Conservation (phyloP, 1,140 invertebrate species). For the Dendroctonus valens region DNA sequence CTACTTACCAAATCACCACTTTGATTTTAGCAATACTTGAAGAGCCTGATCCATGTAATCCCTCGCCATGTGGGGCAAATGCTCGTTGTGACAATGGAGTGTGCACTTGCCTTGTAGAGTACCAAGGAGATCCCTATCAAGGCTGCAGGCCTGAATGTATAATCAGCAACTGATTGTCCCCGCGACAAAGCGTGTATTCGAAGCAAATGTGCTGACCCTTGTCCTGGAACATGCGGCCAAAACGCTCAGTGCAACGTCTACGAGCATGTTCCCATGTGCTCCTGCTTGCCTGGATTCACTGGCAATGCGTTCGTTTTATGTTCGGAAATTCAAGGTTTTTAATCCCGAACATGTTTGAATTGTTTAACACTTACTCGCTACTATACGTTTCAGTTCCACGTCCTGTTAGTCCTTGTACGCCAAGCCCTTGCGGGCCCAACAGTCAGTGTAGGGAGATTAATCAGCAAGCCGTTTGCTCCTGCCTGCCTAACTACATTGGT, state of each 20-base stretch:
- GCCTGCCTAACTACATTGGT: constrained; percentile 59
- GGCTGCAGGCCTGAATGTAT: constrained; percentile 70
- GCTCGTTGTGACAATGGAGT: constrained; percentile 58
- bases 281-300: constrained; percentile 58
- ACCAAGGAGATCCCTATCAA: constrained; percentile 54
- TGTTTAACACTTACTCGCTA: neutral
- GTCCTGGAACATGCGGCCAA: constrained; percentile 67
- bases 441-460: constrained; percentile 69
- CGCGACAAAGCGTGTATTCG: constrained; percentile 65
- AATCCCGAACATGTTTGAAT: neutral
- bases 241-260: constrained; percentile 64
- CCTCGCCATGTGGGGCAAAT: constrained; percentile 71
- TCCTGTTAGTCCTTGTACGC: constrained; percentile 52
- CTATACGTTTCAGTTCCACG: constrained; percentile 35
- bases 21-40: constrained; percentile 41
- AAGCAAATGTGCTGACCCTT: constrained; percentile 72
- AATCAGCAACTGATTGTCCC: constrained; percentile 65
- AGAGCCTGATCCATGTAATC: constrained; percentile 61
- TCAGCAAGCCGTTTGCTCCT: constrained; percentile 67
- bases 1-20: no score
- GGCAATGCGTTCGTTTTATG: constrained; percentile 64
- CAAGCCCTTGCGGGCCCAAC: constrained; percentile 64
- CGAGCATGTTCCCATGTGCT: constrained; percentile 67
- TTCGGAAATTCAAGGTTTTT: constrained; percentile 33
- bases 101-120: constrained; percentile 54